Conservation (phyloP, 2,797 vertebrate species). For the Lagothrix lagotricha region DNA sequence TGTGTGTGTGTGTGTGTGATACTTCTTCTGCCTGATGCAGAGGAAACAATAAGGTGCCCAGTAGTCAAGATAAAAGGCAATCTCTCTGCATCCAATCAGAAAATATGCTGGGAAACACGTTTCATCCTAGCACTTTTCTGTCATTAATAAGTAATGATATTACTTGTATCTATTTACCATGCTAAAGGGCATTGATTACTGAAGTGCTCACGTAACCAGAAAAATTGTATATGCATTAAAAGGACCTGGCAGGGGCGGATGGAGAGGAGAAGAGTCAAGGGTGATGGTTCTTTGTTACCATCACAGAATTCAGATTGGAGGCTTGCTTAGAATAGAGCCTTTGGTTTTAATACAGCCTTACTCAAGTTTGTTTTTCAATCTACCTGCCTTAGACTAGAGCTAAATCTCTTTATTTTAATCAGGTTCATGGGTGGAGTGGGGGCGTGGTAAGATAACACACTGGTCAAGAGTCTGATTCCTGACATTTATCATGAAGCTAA, state of each 20-base stretch:
- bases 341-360: background rate
- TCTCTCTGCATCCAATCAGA: background rate
- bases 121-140: conserved; percentile 68
- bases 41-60: background rate
- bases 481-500: background rate
- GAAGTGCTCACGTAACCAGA: conserved; percentile 65
- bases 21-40: background rate
- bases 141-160: conserved; percentile 77
- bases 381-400: background rate
- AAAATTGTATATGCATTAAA: conserved; percentile 30
- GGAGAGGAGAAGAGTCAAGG: background rate
- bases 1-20: background rate
- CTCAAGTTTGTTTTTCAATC: background rate
- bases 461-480: background rate
- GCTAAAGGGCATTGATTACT: conserved; percentile 77
- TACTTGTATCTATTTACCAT: conserved; percentile 58
- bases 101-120: conserved; percentile 59
- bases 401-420: background rate
- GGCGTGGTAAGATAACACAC: background rate
- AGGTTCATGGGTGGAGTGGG: background rate
- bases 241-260: background rate
- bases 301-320: background rate
- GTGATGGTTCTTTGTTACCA: background rate
- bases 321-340: background rate
- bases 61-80: conserved; percentile 1